These are phyloP conservation scores for Perithous albicinctus DNA, from an alignment of 2,888 invertebrate genomes.

Conservation along the genomic window DNA sequence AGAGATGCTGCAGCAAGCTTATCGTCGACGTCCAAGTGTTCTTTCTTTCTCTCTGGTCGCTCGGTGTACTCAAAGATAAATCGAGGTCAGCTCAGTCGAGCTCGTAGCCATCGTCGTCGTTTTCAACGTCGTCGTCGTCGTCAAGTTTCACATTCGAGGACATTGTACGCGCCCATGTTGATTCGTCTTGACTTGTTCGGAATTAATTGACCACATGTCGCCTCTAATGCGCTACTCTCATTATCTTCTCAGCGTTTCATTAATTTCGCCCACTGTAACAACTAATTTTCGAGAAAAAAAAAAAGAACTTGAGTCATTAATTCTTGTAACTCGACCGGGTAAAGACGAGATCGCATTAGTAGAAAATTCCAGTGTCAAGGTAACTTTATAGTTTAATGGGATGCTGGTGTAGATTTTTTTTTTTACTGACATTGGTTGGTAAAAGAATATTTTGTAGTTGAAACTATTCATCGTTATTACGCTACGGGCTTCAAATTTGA, in stretches of 20 bases:
- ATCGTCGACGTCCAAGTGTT: constrained; percentile 30
- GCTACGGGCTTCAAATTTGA: too few relatives aligned
- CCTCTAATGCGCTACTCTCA: constrained; percentile 4
- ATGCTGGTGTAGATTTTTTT: too few relatives aligned
- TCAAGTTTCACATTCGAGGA: constrained; percentile 67
- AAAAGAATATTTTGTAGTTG: too few relatives aligned
- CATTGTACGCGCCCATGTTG: constrained; percentile 24
- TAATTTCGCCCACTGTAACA: not conserved
- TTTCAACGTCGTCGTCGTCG: constrained; percentile 54
- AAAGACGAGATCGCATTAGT: not conserved
- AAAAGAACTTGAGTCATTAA: constrained; percentile 39
- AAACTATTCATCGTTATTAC: too few relatives aligned
- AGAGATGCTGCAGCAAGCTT: constrained; percentile 43
- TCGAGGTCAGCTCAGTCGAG: constrained; percentile 61
- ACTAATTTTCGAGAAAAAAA: not conserved
- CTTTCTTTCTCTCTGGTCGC: constrained; percentile 28
- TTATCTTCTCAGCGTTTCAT: not conserved
- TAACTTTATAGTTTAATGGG: not conserved
- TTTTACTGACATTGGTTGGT: too few relatives aligned
- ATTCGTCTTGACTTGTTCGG: constrained; percentile 59
- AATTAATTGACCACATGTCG: constrained; percentile 63
- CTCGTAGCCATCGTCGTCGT: constrained; percentile 52
- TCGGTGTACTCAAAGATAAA: constrained; percentile 57
- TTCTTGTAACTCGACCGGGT: not conserved
- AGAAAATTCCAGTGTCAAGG: not conserved